Evolutionary conservation across 2,797 vertebrate genomes (phyloP), one percentile per base, ranked within the genome.

Genomic region (Acestrorhynchus altus): DNA sequence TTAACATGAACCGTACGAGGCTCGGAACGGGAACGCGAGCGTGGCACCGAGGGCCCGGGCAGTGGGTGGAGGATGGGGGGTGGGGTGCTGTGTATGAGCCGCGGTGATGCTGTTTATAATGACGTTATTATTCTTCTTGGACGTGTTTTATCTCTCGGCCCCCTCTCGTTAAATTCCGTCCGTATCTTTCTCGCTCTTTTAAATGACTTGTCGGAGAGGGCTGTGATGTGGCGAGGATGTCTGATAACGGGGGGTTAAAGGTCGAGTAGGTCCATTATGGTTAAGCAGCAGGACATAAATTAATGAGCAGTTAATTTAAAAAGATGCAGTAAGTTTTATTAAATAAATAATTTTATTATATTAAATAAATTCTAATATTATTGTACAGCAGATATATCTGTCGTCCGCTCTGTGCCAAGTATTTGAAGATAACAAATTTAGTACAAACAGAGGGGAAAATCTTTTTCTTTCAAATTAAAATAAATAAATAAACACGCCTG

Each of bases 21-120:
- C 39, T 22, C 0, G 4, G 10, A 22, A 20, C n/a, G 16, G 18
- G 16, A 61, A n/a, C n/a, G 16, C 16, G 5, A 39, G 15, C n/a
- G 6, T 8, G 59, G n/a, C 28, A 39, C 11, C 18, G 49, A 20
- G 49, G n/a, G 1, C 11, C 6, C 3, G 16, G 28, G 28, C 59
- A 85, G 86, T 88, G 90, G 90, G 83, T n/a, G n/a, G n/a, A n/a
- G 31, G 31, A 35, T 88, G 90, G 91, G 87, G 88, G 90, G 91
- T 91, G 85, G 85, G 81, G 78, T 72, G 87, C 83, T 90, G 91
- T 91, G 90, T 90, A 87, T 88, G 87, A 85, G 83, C 83, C 81
- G 83, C 87, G 88, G 87, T 88, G 82, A 85, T 86, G 86, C 88
- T 80, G 81, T 85, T 35, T 86, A 76, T 91, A 89, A 89, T 89